Conservation (phyloP, 2,888 invertebrate genomes). For the Synergus gifuensis region DNA sequence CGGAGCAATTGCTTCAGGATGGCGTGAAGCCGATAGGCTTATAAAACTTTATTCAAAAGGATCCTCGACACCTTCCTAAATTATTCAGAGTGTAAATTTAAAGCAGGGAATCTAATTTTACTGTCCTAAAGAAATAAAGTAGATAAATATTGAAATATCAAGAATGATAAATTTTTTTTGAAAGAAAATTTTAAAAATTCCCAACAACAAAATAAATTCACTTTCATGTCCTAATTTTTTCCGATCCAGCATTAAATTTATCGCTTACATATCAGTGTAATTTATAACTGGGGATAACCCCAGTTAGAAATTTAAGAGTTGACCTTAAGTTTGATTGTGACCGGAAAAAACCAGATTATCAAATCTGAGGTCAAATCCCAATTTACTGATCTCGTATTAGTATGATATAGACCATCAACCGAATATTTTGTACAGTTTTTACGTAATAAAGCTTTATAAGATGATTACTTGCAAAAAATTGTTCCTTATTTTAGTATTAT, state of each 20-base stretch:
- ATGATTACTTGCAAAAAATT: background rate
- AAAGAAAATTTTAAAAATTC: too few species aligned
- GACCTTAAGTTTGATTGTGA: background rate
- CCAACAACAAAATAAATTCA: too few species aligned
- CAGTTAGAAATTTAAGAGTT: background rate
- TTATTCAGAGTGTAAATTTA: too few species aligned
- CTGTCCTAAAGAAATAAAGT: too few species aligned
- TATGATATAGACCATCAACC: background rate
- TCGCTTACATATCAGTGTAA: too few species aligned
- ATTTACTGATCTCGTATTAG: background rate
- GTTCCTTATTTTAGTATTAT: background rate
- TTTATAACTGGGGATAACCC: too few species aligned
- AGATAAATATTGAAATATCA: too few species aligned
- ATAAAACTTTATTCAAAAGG: slow-evolving; percentile 52
- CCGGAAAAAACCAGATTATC: background rate
- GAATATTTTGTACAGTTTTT: background rate
- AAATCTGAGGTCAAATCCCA: background rate
- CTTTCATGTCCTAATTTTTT: too few species aligned
- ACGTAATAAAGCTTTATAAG: background rate
- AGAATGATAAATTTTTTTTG: too few species aligned
- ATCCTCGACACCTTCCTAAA: too few species aligned
- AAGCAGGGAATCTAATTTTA: too few species aligned
- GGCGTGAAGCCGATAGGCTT: slow-evolving; percentile 84
- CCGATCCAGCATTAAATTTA: too few species aligned
- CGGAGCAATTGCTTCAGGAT: slow-evolving; percentile 85